Conservation (phyloP, 2,888 invertebrate species). For the Andrena haemorrhoa region DNA sequence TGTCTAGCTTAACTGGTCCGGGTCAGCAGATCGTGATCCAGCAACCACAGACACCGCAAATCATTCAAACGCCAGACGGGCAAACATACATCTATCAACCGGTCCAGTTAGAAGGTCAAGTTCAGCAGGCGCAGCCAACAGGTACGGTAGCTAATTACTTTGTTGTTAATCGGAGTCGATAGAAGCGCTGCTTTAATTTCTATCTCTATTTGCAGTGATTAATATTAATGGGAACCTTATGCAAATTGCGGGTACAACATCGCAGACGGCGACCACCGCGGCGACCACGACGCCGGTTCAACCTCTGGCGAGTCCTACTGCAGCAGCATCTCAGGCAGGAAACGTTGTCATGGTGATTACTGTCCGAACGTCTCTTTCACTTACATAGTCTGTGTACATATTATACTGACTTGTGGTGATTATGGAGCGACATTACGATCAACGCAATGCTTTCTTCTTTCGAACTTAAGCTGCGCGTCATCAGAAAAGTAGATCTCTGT, state of each 20-base stretch:
- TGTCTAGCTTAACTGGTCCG: constrained; percentile 87
- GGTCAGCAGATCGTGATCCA: constrained; percentile 88
- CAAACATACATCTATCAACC: constrained; percentile 97
- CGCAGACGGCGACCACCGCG: constrained; percentile 84
- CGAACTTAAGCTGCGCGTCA: neutral
- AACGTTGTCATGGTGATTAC: constrained; percentile 91
- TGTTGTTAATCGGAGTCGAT: neutral
- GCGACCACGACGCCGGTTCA: constrained; percentile 84
- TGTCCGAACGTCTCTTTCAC: constrained; percentile 79
- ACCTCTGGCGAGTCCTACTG: constrained; percentile 85
- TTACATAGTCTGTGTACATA: constrained; percentile 78
- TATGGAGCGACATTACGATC: constrained; percentile 77
- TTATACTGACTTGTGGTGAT: constrained; percentile 82
- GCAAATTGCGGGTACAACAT: constrained; percentile 87
- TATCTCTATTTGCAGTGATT: constrained; percentile 85
- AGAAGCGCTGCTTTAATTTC: constrained; percentile 19
- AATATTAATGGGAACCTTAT: constrained; percentile 92
- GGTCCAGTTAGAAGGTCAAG: constrained; percentile 87
- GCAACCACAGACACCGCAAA: constrained; percentile 90
- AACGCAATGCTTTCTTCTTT: constrained; percentile 2
- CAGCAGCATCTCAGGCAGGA: constrained; percentile 85
- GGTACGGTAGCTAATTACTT: constrained; percentile 81
- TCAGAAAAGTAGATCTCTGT: no score
- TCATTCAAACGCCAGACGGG: constrained; percentile 96
- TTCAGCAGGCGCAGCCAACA: constrained; percentile 88